phyloP scores from a whole-genome alignment of 2,888 invertebrate species.

The Oithona nana region DNA sequence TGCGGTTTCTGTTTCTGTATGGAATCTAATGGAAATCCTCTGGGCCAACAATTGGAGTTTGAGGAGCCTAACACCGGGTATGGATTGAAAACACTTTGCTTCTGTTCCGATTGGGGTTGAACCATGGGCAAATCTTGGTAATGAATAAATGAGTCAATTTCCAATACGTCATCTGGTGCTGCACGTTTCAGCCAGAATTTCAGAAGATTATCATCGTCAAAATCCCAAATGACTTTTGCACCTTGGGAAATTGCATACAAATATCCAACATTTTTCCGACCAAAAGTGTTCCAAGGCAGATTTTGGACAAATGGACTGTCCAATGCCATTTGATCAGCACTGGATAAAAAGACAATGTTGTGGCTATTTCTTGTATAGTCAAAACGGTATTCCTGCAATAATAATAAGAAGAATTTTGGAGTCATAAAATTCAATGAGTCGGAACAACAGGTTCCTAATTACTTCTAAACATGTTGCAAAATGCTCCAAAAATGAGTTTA shows the following conservation, averaged over 20 bases:
- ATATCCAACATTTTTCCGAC: slow-evolving; percentile 14
- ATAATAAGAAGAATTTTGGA: too few species aligned
- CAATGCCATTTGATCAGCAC: neutral
- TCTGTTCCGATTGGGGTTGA: neutral
- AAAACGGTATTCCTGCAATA: neutral
- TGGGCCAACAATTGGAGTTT: neutral
- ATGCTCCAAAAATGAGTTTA: too few species aligned
- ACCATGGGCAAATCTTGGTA: neutral
- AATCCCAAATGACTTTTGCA: slow-evolving; percentile 11
- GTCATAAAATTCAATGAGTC: too few species aligned
- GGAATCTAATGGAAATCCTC: slow-evolving; percentile 5
- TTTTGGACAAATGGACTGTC: neutral
- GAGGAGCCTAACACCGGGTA: slow-evolving; percentile 3
- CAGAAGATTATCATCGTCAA: slow-evolving; percentile 12
- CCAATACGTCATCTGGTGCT: neutral
- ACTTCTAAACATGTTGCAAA: too few species aligned
- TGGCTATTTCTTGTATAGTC: neutral
- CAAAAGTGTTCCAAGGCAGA: slow-evolving; percentile 11
- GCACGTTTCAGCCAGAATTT: slow-evolving; percentile 5
- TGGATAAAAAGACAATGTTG: slow-evolving; percentile 1
- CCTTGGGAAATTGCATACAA: slow-evolving; percentile 11
- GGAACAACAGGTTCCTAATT: too few species aligned
- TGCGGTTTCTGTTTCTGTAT: neutral
- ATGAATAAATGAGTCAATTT: neutral
- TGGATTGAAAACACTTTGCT: neutral